These are phyloP conservation scores for Opisthograptis luteolata DNA, from an alignment of 2,888 invertebrate genomes.

Conservation along the genomic window DNA sequence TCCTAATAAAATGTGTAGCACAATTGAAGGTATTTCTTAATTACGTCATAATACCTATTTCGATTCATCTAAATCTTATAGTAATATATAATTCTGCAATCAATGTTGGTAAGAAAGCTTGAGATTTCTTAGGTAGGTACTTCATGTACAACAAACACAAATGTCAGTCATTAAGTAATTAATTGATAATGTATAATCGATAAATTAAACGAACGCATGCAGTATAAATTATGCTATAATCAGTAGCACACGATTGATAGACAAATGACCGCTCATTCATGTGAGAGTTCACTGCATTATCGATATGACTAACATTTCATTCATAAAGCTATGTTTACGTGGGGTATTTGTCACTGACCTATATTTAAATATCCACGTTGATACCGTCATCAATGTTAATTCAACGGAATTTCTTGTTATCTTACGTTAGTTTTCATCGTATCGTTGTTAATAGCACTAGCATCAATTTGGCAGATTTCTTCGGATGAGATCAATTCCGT, in stretches of 20 bases:
- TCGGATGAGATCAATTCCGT: no score
- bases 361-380: slow-evolving; percentile 17
- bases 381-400: neutral
- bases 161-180: neutral
- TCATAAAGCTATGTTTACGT: slow-evolving; percentile 13
- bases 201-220: no score
- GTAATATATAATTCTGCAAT: no score
- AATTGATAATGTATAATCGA: neutral
- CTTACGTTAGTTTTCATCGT: neutral
- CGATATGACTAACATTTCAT: slow-evolving; percentile 27
- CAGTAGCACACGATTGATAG: slow-evolving; percentile 20
- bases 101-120: no score
- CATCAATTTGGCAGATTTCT: no score
- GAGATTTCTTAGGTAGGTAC: no score
- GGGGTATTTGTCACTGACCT: slow-evolving; percentile 29
- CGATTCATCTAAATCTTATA: no score
- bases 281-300: slow-evolving; percentile 26
- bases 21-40: no score
- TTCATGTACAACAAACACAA: neutral
- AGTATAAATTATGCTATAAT: slow-evolving; percentile 9
- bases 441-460: no score
- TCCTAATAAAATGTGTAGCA: no score
- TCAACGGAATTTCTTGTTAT: neutral
- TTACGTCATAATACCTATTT: no score
- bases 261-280: slow-evolving; percentile 31